Evolutionary conservation across 2,797 vertebrate genomes (phyloP).

Genomic region (Myiotriccus ornatus): DNA sequence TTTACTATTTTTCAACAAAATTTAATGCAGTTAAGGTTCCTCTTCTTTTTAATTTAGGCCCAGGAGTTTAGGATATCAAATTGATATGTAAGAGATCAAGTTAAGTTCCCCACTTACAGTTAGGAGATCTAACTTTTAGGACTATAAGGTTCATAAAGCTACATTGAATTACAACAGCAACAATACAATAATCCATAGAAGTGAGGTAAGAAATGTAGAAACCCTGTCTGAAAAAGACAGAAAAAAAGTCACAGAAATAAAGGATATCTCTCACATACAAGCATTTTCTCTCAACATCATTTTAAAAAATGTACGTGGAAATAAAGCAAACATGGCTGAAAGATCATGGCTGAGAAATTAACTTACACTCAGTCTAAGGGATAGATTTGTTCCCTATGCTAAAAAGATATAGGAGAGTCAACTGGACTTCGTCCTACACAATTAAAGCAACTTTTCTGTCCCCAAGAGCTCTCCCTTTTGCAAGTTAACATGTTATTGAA

Average conservation of each 20-base stretch:
- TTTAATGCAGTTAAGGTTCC: neutral
- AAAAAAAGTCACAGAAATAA: neutral
- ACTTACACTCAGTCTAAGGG: neutral
- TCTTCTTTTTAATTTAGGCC: neutral
- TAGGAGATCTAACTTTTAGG: neutral
- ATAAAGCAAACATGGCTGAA: neutral
- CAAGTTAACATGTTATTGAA: fast-evolving
- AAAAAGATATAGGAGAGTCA: neutral
- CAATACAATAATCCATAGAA: neutral
- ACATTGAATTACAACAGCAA: neutral
- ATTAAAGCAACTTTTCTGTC: neutral
- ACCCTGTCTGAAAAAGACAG: neutral
- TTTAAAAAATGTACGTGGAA: neutral
- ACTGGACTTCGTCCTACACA: neutral
- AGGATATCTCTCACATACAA: neutral
- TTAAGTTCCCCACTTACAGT: neutral
- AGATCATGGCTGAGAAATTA: neutral
- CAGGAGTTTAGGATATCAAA: neutral
- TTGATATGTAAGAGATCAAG: neutral
- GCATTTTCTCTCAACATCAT: neutral
- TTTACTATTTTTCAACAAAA: neutral
- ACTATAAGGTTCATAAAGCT: neutral
- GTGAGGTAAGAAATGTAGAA: neutral
- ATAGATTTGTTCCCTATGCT: neutral
- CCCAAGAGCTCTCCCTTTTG: neutral